phyloP scores from a whole-genome alignment of 2,113 vertebrate genomes.

The Crypturellus undulatus region DNA sequence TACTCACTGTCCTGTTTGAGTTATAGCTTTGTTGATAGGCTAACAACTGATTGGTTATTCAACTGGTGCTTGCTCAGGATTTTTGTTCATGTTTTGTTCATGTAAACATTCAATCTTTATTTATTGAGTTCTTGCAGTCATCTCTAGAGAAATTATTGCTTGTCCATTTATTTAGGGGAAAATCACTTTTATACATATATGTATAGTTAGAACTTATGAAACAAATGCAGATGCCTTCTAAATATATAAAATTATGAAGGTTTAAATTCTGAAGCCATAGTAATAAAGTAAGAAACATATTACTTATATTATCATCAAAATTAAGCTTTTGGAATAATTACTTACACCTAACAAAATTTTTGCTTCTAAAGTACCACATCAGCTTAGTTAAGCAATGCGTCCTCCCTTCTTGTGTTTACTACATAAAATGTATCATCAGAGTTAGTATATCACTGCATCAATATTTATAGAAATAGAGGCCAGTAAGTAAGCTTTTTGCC shows the following conservation, averaged over 20 bases:
- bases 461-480: slow-evolving; percentile 25
- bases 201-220: background rate
- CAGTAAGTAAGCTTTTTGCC: slow-evolving; percentile 24
- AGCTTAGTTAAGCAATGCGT: background rate
- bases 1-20: background rate
- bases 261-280: background rate
- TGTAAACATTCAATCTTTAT: background rate
- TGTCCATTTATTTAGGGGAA: background rate
- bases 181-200: background rate
- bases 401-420: background rate
- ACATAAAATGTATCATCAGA: background rate
- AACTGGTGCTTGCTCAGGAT: background rate
- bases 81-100: background rate
- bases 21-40: background rate
- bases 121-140: background rate
- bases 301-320: background rate
- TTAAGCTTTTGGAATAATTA: background rate
- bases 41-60: background rate
- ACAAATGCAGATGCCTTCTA: background rate
- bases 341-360: background rate
- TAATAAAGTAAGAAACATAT: background rate
- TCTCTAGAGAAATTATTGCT: background rate
- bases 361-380: background rate
- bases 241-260: background rate
- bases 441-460: background rate